phyloP scores from a whole-genome alignment of 1,140 invertebrate genomes.

The Liolophura sinensis region DNA sequence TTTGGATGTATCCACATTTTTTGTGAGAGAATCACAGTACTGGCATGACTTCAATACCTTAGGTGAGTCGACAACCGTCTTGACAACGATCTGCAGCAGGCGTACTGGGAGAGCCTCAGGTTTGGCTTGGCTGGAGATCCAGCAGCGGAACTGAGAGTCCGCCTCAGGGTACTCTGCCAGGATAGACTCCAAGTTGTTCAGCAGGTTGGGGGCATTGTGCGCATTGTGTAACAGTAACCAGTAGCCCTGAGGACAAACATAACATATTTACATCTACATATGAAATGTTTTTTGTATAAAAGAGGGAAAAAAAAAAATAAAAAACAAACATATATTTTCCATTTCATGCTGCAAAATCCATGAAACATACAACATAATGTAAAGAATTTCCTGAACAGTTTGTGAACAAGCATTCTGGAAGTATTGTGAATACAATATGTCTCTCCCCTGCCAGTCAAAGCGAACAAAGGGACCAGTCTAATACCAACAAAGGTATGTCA shows the following conservation, averaged over 20 bases:
- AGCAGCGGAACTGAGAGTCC: slow-evolving; percentile 52
- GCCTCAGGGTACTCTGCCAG: slow-evolving; percentile 33
- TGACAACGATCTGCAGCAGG: slow-evolving; percentile 48
- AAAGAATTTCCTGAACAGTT: not conserved
- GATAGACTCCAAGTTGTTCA: slow-evolving; percentile 45
- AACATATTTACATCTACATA: not conserved
- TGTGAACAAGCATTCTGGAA: too few relatives aligned
- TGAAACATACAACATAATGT: not conserved
- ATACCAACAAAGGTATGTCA: too few relatives aligned
- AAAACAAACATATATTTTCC: not conserved
- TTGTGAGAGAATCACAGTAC: too few relatives aligned
- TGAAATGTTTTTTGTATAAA: not conserved
- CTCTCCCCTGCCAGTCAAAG: too few relatives aligned
- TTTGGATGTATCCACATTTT: too few relatives aligned
- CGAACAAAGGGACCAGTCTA: too few relatives aligned
- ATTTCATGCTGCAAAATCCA: not conserved
- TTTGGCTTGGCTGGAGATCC: slow-evolving; percentile 47
- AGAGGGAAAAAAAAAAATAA: not conserved
- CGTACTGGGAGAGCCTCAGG: slow-evolving; percentile 36
- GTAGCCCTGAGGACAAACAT: slow-evolving; percentile 34
- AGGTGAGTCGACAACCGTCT: slow-evolving; percentile 47
- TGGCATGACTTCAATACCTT: slow-evolving; percentile 36
- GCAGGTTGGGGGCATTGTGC: slow-evolving; percentile 50
- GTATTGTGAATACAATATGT: too few relatives aligned
- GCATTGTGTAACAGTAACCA: slow-evolving; percentile 57